These are phyloP conservation scores for Cryptoprocta ferox DNA, from an alignment of 2,797 vertebrate species.

Conservation along the genomic window DNA sequence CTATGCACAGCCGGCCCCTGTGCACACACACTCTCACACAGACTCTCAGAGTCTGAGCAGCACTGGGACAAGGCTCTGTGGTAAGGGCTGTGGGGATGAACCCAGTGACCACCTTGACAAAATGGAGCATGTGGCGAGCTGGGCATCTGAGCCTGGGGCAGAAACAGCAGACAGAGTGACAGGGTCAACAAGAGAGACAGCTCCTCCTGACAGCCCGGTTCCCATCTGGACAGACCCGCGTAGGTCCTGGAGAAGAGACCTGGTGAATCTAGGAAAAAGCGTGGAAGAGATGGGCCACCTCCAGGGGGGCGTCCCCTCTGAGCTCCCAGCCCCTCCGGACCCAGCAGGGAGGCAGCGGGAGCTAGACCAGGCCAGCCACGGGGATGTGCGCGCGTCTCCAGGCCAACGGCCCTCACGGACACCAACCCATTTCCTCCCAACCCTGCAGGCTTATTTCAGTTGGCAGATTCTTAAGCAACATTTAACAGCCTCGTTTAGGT, in stretches of 20 bases:
- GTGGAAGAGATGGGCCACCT: not conserved
- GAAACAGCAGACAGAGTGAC: not conserved
- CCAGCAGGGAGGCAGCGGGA: not conserved
- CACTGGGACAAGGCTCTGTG: not conserved
- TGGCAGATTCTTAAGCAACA: conserved; percentile 26
- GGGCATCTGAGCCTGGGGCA: not conserved
- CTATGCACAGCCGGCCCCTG: no score
- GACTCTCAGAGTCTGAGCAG: not conserved
- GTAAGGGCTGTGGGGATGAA: not conserved
- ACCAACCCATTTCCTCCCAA: conserved; percentile 26
- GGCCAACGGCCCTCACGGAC: not conserved
- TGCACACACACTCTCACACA: not conserved
- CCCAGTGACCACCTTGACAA: no score
- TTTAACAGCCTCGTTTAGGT: conserved; percentile 2
- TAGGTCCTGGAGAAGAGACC: not conserved
- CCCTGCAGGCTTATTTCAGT: not conserved
- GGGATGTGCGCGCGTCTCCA: not conserved
- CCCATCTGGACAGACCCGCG: not conserved
- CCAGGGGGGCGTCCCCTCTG: not conserved
- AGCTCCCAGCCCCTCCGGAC: not conserved
- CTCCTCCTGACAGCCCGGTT: not conserved
- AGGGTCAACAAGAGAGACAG: not conserved
- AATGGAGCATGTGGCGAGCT: not conserved
- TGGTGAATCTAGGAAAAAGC: not conserved
- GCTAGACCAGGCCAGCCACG: fast-evolving